Evolutionary conservation across 2,888 invertebrate species (phyloP).

Genomic region (Agrochola macilenta): DNA sequence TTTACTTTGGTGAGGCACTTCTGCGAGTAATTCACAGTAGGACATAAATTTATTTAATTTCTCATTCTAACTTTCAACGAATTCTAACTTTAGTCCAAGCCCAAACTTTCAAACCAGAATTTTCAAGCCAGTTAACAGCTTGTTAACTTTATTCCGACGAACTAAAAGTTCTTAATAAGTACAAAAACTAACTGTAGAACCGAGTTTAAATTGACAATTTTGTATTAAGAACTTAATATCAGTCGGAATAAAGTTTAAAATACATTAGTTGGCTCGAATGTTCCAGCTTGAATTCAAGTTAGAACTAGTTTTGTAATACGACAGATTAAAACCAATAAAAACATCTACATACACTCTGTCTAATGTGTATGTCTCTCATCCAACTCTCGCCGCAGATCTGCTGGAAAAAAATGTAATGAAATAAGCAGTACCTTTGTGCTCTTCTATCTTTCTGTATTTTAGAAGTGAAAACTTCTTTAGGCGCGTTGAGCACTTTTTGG

Average conservation of each 20-base stretch:
- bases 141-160: not conserved
- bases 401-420: not conserved
- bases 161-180: not conserved
- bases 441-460: not conserved
- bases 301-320: not conserved
- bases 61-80: too few species aligned
- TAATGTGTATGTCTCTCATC: not conserved
- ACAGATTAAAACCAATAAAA: not conserved
- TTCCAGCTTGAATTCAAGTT: not conserved
- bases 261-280: not conserved
- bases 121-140: not conserved
- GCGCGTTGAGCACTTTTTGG: too few species aligned
- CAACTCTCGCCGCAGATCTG: not conserved
- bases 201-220: not conserved
- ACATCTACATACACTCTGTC: not conserved
- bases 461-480: too few species aligned
- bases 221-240: not conserved
- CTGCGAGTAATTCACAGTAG: not conserved
- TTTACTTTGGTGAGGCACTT: not conserved
- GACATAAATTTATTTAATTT: not conserved
- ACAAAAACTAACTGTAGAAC: not conserved
- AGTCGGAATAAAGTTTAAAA: not conserved
- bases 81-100: not conserved
- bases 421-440: not conserved
- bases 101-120: not conserved